Percentiles rank a stretch among this genome's conserved stretches.
Evolutionary conservation across 2,113 vertebrate genomes (phyloP).

Genomic region (Sinocyclocheilus anshuiensis): DNA sequence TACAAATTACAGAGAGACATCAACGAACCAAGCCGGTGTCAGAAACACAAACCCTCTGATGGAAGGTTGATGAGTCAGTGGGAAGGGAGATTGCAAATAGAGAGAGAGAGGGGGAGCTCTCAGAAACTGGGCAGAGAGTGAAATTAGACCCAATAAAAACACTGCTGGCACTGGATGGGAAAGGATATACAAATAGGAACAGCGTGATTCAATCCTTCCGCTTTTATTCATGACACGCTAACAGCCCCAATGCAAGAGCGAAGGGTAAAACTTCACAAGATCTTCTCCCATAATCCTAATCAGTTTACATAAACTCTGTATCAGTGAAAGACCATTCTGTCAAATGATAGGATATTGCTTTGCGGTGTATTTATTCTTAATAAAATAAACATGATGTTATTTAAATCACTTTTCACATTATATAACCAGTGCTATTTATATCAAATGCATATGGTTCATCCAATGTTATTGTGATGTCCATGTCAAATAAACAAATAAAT

Average conservation of each 20-base stretch:
- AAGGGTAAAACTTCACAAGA: background rate
- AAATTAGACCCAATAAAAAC: constrained; percentile 50
- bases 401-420: too few species aligned
- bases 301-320: constrained; percentile 2
- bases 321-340: background rate
- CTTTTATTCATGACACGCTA: constrained; percentile 16
- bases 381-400: too few species aligned
- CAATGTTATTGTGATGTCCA: too few species aligned
- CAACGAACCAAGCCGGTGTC: background rate
- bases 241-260: constrained; percentile 12
- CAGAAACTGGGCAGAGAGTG: constrained; percentile 15
- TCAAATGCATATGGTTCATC: too few species aligned
- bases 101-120: background rate
- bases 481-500: too few species aligned
- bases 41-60: background rate
- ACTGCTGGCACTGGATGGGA: constrained; percentile 22
- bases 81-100: constrained; percentile 2
- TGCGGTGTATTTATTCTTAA: too few species aligned
- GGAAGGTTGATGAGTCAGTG: background rate
- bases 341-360: too few species aligned
- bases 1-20: background rate
- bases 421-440: too few species aligned
- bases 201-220: constrained; percentile 51
- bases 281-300: constrained; percentile 5
- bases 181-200: constrained; percentile 51